phyloP scores from a whole-genome alignment of 2,113 vertebrate species.

The Python bivittatus region DNA sequence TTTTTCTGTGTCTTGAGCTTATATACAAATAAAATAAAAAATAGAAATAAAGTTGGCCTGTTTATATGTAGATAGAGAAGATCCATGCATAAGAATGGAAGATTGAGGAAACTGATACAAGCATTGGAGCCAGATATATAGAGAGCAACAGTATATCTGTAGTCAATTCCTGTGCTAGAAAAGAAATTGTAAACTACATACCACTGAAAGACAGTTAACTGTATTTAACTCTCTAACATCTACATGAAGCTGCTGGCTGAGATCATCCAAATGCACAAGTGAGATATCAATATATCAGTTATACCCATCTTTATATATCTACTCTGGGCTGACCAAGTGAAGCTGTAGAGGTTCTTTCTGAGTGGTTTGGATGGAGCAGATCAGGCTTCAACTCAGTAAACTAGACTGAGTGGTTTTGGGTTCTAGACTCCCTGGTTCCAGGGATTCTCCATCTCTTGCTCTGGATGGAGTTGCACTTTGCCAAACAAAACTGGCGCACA shows the following conservation, averaged over 20 bases:
- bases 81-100: not conserved
- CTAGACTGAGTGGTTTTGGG: not conserved
- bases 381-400: not conserved
- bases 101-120: not conserved
- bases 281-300: not conserved
- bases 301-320: not conserved
- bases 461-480: not conserved
- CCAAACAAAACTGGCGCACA: not conserved
- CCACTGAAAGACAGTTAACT: not conserved
- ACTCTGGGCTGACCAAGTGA: too few relatives aligned
- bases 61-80: not conserved
- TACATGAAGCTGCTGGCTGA: not conserved
- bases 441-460: not conserved
- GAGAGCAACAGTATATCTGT: not conserved
- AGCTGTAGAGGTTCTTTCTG: not conserved
- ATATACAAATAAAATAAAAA: not conserved
- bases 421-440: too few relatives aligned
- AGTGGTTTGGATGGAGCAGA: not conserved
- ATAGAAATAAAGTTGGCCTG: not conserved
- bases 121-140: not conserved
- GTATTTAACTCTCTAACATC: not conserved
- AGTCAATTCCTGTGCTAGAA: not conserved
- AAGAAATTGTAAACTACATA: not conserved
- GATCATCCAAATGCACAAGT: not conserved
- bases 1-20: not conserved